Evolutionary conservation across 92 coral and sea anemone genomes (phyloP), one percentile per base, ranked within the genome.

Genomic region (Diadumene lineata): DNA sequence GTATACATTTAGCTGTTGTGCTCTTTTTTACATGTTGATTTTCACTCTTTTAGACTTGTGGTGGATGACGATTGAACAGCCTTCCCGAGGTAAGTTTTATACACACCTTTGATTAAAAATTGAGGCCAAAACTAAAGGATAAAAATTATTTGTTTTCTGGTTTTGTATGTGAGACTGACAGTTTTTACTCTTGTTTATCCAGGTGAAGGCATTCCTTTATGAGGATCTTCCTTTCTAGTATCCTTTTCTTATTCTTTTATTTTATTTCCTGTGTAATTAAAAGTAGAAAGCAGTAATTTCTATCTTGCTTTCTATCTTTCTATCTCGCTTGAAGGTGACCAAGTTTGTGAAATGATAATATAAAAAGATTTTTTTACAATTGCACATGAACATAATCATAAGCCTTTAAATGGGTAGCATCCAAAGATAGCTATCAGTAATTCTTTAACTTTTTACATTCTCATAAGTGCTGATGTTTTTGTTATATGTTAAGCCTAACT

Each of bases 11-110:
- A 53, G 19, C 19, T 53, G 3, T 9, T 13, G 24, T 53, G 2
- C 19, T 53, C 58, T 3, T 53, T 13, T 58, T 58, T 58, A 9
- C 15, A 22, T 58, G 2, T 1, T 2, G 6, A 23, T 17, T 58
- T 22, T 22, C 19, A 9, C 4, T 22, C 7, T 51, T 73, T 44
- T 69, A 94, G 98, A 94, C 98, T 50, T 94, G 98, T 65, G 98
- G 98, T 62, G 98, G 98, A 94, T 94, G 98, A 94, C 98, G 98
- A 31, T 84, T 94, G 79, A 94, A 94, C 68, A 78, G 90, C 82
- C 94, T 94, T 64, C 98, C 98, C 31, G 92, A 94, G 94, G 98
- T 94, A 85, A 51, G 76, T 24, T 19, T 32, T 8, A 0, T n/a
- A n/a, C n/a, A n/a, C n/a, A 25, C 30, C 11, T 6, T 10, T 70